Base-by-base conservation (phyloP, 2,888 invertebrate genomes). In the Synergus itoensis region DNA sequence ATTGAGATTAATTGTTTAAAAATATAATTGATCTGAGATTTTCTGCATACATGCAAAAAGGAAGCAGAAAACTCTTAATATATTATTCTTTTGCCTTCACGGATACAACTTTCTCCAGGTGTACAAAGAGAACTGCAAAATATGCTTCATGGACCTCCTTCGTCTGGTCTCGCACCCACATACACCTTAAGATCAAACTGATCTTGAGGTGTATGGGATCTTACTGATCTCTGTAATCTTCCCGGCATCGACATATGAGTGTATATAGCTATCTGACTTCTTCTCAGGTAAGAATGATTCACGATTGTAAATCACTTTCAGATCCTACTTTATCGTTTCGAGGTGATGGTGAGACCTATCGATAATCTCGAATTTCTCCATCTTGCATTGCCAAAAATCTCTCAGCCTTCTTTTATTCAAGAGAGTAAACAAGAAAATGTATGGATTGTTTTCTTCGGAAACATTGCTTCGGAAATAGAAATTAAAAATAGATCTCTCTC, bases 231-330 rank as follows among this genome's bases (percentile, higher is more conserved):
- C 85, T 84, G 86, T 89, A 90, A 91, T 90, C 90, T 89, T 83
- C 75, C 87, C 85, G 85, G 85, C 90, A 91, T 90, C 91, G 90
- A 89, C 90, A 88, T 88, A 85, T 84, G 85, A 86, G 86, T 88
- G 83, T 84, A 82, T 84, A 82, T 84, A 84, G 80, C 83, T 80
- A 80, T 82, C 82, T 83, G 83, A 84, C 88, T 87, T 84, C 81
- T 84, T 84, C 80, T 84, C 85, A 86, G 86, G 83, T 86, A 86
- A 80, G 88, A 88, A 90, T 90, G 90, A 90, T 90, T 90, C 90
- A 91, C 82, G 83, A 82, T 77, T 84, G 87, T 89, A 89, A 89
- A 89, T 89, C 87, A 89, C 85, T 85, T 83, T 53, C 81, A 80
- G 83, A 67, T 83, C 86, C 87, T 83, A 85, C 85, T 84, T 36